Conservation (phyloP, 2,888 invertebrate genomes). For the Taenaris catops region DNA sequence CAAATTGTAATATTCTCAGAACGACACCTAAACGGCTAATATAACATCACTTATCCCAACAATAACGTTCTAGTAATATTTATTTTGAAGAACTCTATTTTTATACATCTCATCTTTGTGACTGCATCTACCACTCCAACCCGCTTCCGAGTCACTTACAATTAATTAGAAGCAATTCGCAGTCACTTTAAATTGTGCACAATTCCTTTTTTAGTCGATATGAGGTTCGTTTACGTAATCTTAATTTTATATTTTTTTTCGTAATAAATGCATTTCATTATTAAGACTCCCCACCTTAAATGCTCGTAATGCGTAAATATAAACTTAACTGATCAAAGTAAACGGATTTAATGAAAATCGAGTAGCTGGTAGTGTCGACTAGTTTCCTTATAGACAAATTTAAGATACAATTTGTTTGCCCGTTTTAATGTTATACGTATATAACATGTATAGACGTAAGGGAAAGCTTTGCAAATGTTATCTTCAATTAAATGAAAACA, state of each 20-base stretch:
- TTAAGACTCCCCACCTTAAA: constrained; percentile 27
- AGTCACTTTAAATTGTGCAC: constrained; percentile 59
- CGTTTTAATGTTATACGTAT: constrained; percentile 21
- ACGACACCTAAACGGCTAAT: constrained; percentile 51
- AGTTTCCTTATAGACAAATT: constrained; percentile 28
- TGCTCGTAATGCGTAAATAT: constrained; percentile 23
- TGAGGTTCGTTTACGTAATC: constrained; percentile 36
- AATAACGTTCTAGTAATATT: constrained; percentile 47
- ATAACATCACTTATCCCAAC: constrained; percentile 60
- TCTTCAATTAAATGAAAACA: too few relatives aligned
- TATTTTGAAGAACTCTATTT: constrained; percentile 24
- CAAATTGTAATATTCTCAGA: constrained; percentile 23
- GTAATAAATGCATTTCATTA: constrained; percentile 48
- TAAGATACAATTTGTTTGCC: constrained; percentile 29
- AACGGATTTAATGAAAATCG: constrained; percentile 20
- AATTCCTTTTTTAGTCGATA: constrained; percentile 62
- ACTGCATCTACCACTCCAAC: constrained; percentile 30
- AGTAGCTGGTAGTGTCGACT: constrained; percentile 34
- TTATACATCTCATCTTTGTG: constrained; percentile 17
- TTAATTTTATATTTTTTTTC: constrained; percentile 30
- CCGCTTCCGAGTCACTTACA: constrained; percentile 43
- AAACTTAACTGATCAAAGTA: constrained; percentile 20
- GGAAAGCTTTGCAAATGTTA: too few relatives aligned
- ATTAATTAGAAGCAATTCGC: constrained; percentile 57
- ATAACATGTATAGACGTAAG: constrained; percentile 13